Evolutionary conservation across 92 coral and sea anemone genomes (phyloP), one percentile per base, ranked within the genome.

Genomic region (Anthopleura xanthogrammica): DNA sequence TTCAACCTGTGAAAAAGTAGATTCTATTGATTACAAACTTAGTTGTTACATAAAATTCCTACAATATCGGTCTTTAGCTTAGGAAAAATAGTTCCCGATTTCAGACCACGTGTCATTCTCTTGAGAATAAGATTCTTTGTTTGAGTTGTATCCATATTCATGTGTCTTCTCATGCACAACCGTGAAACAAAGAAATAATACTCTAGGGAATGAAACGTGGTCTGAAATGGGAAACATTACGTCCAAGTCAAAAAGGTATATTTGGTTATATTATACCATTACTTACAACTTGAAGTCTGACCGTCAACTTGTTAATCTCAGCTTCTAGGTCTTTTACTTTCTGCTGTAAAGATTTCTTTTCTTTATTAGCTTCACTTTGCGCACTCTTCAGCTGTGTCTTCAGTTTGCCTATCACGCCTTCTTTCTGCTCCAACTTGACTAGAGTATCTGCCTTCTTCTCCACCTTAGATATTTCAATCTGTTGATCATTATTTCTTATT

Each of bases 281-380:
- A 58, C 86, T 76, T 60, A 83, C 86, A 55, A 74, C 77, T 62
- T 83, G 40, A 24, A 83, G 60, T 22, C 86, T 55, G 43, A 85
- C 80, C 7, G 81, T 80, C 39, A 89, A 75, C 75, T 85, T 89
- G 70, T 75, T 79, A 16, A 85, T 84, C 41, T 89, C 92, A 16
- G 86, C 85, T n/a, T 93, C 93, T n/a, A 84, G 90, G 83, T 88
- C 77, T 56, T 77, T 85, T 23, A 86, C 20, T 79, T 88, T 86
- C 79, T 81, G 73, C 78, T 85, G 82, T 74, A 77, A 76, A 52
- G 83, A 55, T 42, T 42, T 65, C 81, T 57, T 86, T 66, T 86
- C 86, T 36, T 77, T 60, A 12, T 14, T 55, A 0, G 75, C 60
- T 41, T 43, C 71, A 2, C 57, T 76, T 43, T 84, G 77, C 76